phyloP scores from a whole-genome alignment of 2,113 vertebrate genomes.

The Campylomormyrus tamandua region DNA sequence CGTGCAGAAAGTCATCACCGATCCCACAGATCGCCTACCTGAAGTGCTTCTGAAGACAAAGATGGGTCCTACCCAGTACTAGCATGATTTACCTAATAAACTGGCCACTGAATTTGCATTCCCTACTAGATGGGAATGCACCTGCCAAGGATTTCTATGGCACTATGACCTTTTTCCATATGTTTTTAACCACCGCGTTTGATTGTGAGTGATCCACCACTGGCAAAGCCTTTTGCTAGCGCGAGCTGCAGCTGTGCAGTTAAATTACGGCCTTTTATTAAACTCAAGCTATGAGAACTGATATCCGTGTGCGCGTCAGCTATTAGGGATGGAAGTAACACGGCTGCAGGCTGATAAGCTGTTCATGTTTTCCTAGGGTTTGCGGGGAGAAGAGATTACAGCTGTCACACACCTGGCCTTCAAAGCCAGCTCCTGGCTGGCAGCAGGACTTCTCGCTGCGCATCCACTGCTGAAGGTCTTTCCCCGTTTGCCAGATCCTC shows the following conservation, averaged over 20 bases:
- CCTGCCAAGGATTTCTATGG: neutral
- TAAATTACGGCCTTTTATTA: neutral
- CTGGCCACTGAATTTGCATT: neutral
- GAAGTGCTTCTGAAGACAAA: neutral
- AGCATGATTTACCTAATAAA: neutral
- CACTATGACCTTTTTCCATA: neutral
- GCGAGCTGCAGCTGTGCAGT: neutral
- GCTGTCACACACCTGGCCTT: slow-evolving; percentile 4
- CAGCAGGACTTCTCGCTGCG: slow-evolving; percentile 19
- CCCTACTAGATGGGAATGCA: neutral
- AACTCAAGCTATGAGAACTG: neutral
- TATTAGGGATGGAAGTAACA: neutral
- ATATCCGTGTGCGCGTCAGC: neutral
- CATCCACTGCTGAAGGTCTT: slow-evolving; percentile 36
- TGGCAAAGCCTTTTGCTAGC: neutral
- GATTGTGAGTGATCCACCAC: neutral
- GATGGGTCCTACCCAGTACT: neutral
- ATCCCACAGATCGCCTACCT: neutral
- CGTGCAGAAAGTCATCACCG: neutral
- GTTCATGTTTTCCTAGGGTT: neutral
- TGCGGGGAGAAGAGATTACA: slow-evolving; percentile 5
- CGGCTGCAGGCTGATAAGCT: neutral
- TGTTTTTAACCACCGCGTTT: neutral
- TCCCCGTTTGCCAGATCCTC: neutral
- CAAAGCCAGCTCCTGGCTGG: neutral